Evolutionary conservation across 2,797 vertebrate species (phyloP), one percentile per base, ranked within the genome.

Genomic region (Simalia tracyae): DNA sequence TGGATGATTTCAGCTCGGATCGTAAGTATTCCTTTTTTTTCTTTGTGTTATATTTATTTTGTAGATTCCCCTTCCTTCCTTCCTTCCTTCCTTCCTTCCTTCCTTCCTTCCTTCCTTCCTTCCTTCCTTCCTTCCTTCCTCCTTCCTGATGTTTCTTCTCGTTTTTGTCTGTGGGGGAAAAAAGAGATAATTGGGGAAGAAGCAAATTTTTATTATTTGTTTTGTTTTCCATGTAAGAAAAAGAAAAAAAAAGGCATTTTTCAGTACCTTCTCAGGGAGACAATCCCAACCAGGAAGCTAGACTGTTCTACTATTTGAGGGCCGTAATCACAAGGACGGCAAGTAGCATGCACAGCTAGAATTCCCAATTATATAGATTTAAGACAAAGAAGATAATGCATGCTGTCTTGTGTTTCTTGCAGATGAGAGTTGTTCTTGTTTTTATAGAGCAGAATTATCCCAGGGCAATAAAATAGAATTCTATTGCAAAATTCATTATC

Each of bases 1-100:
- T 99, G 85, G 99, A 99, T 92, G 99, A 99, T 98, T 99, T 99
- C 98, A 99, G 99, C 97, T 97, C 98, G 0, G 99, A 99, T 94
- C 95, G 99, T 99, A 97, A 99, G 99, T 98, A 63, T 90, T 93
- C 11, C 14, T 89, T 24, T 91, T 63, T 89, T 84, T 4, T 0
- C 15, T 4, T 60, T 84, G 26, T 85, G 50, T 85, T 56, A 60
- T 17, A 11, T 42, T 36, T 36, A 12, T 94, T 59, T 88, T 2
- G 63, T 24, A 54, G 26, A 56, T 15, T 26, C 68, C 22, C 36
- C 84, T 72, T 46, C 36, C 2, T 60, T 15, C 26, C 26, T 36
- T 36, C 31, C 31, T 36, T 36, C 31, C 31, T 36, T 36, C 31
- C 31, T 36, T 36, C 31, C 31, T 36, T 36, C 31, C 31, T 36